phyloP scores from a whole-genome alignment of 2,797 vertebrate species.

The Masticophis lateralis region DNA sequence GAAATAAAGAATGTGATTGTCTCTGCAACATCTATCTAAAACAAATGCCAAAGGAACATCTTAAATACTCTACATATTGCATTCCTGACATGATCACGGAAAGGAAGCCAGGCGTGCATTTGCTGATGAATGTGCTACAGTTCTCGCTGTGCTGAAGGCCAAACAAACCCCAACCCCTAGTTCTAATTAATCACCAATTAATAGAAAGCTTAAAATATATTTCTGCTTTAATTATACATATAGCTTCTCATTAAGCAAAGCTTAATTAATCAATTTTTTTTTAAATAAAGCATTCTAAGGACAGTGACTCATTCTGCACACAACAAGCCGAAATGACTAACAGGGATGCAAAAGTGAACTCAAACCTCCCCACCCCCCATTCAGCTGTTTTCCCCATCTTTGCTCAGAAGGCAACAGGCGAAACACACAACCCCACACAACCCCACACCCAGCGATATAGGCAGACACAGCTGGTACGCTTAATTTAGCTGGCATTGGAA shows the following conservation, averaged over 20 bases:
- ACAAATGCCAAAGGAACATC: conserved; percentile 67
- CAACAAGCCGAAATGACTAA: conserved; percentile 28
- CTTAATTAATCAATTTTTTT: conserved; percentile 73
- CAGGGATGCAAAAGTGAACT: conserved; percentile 25
- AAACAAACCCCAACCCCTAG: conserved; percentile 52
- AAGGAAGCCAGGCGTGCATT: conserved; percentile 62
- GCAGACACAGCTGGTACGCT: background rate
- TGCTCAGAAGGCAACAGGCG: background rate
- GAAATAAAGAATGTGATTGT: conserved; percentile 70
- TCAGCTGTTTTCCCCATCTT: conserved; percentile 2
- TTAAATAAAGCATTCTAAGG: conserved; percentile 35
- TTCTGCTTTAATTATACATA: conserved; percentile 75
- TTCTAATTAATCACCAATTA: conserved; percentile 64
- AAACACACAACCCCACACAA: conserved; percentile 13
- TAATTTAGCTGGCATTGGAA: conserved; percentile 1
- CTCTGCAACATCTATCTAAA: conserved; percentile 63
- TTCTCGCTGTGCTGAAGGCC: conserved; percentile 56
- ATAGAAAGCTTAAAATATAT: conserved; percentile 69
- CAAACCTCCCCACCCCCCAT: background rate
- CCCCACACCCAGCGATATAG: background rate
- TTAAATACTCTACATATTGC: conserved; percentile 49
- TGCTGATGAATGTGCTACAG: conserved; percentile 60
- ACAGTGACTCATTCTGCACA: conserved; percentile 26
- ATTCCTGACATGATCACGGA: conserved; percentile 63
- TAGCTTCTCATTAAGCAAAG: conserved; percentile 65